These are phyloP conservation scores for Drosophila trapezifrons DNA, from an alignment of 1,140 invertebrate species.

Conservation along the genomic window DNA sequence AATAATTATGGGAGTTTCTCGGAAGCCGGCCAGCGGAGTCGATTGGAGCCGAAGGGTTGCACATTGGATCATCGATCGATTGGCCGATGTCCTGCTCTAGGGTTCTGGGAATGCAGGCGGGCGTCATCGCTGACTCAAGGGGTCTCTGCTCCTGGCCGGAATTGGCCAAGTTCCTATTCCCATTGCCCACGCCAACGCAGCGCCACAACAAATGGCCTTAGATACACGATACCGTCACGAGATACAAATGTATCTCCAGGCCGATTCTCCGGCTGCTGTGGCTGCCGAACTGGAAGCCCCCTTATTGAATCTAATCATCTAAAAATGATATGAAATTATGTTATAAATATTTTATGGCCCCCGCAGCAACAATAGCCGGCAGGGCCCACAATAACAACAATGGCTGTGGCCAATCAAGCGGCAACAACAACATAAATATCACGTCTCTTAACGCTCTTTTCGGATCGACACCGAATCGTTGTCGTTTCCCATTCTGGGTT, in stretches of 20 bases:
- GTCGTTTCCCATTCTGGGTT: conserved; percentile 28
- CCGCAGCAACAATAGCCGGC: conserved; percentile 12
- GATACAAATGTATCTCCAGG: conserved; percentile 57
- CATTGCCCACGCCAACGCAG: not conserved
- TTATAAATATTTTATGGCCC: conserved; percentile 74
- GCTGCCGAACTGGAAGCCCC: conserved; percentile 45
- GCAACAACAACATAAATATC: conserved; percentile 50
- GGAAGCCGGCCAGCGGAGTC: conserved; percentile 38
- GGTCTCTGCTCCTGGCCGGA: not conserved
- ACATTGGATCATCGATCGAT: conserved; percentile 51
- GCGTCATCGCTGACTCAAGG: conserved; percentile 28
- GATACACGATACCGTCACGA: conserved; percentile 7
- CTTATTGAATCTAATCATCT: conserved; percentile 80
- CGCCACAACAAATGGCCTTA: not conserved
- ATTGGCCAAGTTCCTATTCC: no score
- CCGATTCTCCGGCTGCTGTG: not conserved
- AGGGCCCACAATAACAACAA: conserved; percentile 32
- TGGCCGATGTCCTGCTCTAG: conserved; percentile 3
- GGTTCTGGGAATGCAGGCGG: conserved; percentile 64
- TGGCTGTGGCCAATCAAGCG: conserved; percentile 49
- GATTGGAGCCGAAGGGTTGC: not conserved
- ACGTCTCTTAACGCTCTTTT: conserved; percentile 63
- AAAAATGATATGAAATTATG: conserved; percentile 81
- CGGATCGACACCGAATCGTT: conserved; percentile 21
- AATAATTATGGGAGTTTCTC: conserved; percentile 69